Conservation (phyloP, 1,140 invertebrate genomes). For the Drosophila trapezifrons region DNA sequence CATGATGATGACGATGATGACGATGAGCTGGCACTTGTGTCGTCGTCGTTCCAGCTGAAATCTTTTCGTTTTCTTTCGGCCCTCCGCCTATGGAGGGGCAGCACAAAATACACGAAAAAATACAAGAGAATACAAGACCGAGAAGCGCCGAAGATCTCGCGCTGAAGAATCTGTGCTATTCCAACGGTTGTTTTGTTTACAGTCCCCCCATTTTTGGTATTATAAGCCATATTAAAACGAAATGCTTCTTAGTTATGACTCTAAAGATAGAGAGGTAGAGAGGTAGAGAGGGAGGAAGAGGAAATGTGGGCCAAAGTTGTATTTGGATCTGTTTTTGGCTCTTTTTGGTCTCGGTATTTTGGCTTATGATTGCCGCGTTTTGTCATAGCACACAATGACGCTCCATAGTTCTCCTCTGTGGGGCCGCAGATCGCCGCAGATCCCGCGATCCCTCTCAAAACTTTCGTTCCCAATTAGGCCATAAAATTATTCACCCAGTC, state of each 20-base stretch:
- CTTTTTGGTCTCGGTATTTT: slow-evolving; percentile 20
- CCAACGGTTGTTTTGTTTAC: slow-evolving; percentile 63
- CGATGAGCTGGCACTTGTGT: slow-evolving; percentile 65
- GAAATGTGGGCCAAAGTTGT: slow-evolving; percentile 51
- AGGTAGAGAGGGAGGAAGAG: neutral
- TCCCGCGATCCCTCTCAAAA: slow-evolving; percentile 16
- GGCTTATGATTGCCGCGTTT: slow-evolving; percentile 9
- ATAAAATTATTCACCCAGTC: slow-evolving; percentile 61
- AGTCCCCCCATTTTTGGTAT: slow-evolving; percentile 30
- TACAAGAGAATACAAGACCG: slow-evolving; percentile 2
- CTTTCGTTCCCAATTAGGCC: slow-evolving; percentile 64
- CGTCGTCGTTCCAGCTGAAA: slow-evolving; percentile 65
- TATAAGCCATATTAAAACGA: slow-evolving; percentile 60
- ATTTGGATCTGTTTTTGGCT: slow-evolving; percentile 27
- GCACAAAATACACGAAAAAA: slow-evolving; percentile 18
- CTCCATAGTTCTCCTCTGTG: slow-evolving; percentile 9
- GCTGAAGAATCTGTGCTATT: slow-evolving; percentile 65
- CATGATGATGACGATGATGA: slow-evolving; percentile 21
- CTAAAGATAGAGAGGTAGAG: slow-evolving; percentile 1
- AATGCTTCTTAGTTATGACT: slow-evolving; percentile 47
- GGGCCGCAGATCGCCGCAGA: too few relatives aligned
- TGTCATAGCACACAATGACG: slow-evolving; percentile 26
- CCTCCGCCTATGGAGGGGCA: neutral
- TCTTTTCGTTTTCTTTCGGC: slow-evolving; percentile 76
- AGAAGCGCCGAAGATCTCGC: slow-evolving; percentile 27